Percentiles rank a stretch among this genome's conserved stretches.
These are phyloP conservation scores for Lophochroa leadbeateri DNA, from an alignment of 2,113 vertebrate genomes.

Conservation along the genomic window DNA sequence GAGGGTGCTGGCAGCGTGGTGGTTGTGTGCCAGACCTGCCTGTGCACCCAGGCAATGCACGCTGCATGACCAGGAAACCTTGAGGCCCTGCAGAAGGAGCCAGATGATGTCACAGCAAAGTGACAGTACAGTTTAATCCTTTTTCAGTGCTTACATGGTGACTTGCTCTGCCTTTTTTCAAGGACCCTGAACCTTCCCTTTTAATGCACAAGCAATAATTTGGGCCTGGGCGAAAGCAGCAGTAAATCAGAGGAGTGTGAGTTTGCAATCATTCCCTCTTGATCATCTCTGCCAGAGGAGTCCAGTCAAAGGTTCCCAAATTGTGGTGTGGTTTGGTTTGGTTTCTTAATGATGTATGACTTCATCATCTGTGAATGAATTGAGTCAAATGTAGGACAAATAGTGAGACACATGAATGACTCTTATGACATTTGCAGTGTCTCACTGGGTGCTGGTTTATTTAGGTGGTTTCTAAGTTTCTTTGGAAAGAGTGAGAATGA, in stretches of 20 bases:
- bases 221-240: neutral
- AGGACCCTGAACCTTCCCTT: neutral
- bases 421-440: conserved; percentile 64
- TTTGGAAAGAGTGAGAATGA: conserved; percentile 63
- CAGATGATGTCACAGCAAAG: neutral
- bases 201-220: neutral
- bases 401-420: conserved; percentile 66
- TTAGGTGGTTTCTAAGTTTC: conserved; percentile 68
- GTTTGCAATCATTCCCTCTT: conserved; percentile 8
- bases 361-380: conserved; percentile 67
- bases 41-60: neutral
- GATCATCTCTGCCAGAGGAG: conserved; percentile 7
- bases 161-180: neutral
- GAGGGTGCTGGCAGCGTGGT: neutral
- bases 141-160: neutral
- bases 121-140: neutral
- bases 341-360: conserved; percentile 66
- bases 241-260: conserved; percentile 18
- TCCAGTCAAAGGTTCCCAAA: conserved; percentile 50
- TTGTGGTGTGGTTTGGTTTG: conserved; percentile 36
- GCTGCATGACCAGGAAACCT: neutral
- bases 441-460: conserved; percentile 61
- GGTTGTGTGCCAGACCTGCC: neutral
- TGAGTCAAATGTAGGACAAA: conserved; percentile 59
- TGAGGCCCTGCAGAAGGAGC: neutral